Evolutionary conservation across 2,888 invertebrate species (phyloP), one percentile per base, ranked within the genome.

Genomic region (Diploptera punctata): DNA sequence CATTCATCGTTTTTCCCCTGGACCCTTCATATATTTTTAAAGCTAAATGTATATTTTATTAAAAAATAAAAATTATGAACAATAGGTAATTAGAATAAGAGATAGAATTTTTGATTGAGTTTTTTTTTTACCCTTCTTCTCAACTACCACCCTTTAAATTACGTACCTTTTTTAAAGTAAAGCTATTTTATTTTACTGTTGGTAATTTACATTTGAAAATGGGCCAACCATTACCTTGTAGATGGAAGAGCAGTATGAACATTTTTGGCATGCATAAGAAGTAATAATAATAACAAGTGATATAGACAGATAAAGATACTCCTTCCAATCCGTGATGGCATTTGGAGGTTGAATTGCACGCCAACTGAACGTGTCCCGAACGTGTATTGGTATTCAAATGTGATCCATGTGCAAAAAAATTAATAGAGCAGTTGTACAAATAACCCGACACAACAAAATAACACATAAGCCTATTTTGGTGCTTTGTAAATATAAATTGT

Each of bases 351-450:
- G 26, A 29, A 57, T 24, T 10, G 57, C 57, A 57, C 57, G 57
- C 57, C 57, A 54, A 75, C 57, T 60, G 71, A 74, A 73, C 67
- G 83, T 81, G 82, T 75, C 57, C 67, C 70, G 75, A 76, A 78
- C 69, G 77, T 85, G 88, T 88, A 89, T 89, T 89, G 89, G 89
- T 89, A 89, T 89, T 89, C 89, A 89, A 89, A 89, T 89, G 89
- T 88, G 86, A 72, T 68, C 65, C 71, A 71, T 68, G 71, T 73
- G 75, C 75, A 70, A 52, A 33, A 33, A 7, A 33, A 24, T 31
- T 21, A 68, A 68, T 33, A 43, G 52, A 52, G 52, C 24, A 52
- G 54, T 24, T 10, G 54, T 54, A 57, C 57, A 57, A 52, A 52
- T 52, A 52, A 21, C 24, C 16, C 5, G 52, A 52, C 52, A 52